Conservation (phyloP, 2,797 vertebrate genomes). For the Alectoris magna region DNA sequence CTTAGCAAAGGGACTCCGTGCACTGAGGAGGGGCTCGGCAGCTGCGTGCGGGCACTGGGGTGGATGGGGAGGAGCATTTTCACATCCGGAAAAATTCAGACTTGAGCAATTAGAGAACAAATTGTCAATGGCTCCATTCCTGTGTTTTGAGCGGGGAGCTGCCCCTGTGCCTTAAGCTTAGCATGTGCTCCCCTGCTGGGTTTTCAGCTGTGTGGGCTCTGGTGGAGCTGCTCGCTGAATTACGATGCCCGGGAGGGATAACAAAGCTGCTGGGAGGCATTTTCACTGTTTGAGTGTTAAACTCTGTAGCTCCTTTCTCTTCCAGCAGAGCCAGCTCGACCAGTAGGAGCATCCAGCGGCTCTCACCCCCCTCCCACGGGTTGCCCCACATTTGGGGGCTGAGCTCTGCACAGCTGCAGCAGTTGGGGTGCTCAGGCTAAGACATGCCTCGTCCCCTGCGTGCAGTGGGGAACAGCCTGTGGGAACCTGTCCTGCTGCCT, state of each 20-base stretch:
- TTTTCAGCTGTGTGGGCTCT: neutral
- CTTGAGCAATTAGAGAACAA: neutral
- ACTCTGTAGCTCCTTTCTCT: neutral
- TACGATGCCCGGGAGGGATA: fast-evolving
- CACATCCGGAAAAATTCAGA: neutral
- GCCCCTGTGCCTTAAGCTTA: neutral
- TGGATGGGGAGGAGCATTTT: neutral
- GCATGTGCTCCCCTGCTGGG: neutral
- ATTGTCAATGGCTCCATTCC: neutral
- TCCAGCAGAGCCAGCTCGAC: slow-evolving; percentile 22
- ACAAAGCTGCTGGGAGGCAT: neutral
- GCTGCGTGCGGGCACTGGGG: neutral
- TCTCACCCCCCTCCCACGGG: neutral
- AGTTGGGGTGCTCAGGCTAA: neutral
- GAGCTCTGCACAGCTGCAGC: fast-evolving
- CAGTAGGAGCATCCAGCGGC: neutral
- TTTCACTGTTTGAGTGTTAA: slow-evolving; percentile 34
- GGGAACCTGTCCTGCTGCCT: neutral
- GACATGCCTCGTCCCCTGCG: neutral
- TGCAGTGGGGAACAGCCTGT: neutral
- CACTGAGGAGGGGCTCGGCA: neutral
- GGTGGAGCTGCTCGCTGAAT: neutral
- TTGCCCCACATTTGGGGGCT: neutral
- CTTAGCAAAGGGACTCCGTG: neutral
- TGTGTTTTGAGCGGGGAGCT: neutral